Evolutionary conservation across 2,888 invertebrate genomes (phyloP).

Genomic region (Zygogramma bicolorata): DNA sequence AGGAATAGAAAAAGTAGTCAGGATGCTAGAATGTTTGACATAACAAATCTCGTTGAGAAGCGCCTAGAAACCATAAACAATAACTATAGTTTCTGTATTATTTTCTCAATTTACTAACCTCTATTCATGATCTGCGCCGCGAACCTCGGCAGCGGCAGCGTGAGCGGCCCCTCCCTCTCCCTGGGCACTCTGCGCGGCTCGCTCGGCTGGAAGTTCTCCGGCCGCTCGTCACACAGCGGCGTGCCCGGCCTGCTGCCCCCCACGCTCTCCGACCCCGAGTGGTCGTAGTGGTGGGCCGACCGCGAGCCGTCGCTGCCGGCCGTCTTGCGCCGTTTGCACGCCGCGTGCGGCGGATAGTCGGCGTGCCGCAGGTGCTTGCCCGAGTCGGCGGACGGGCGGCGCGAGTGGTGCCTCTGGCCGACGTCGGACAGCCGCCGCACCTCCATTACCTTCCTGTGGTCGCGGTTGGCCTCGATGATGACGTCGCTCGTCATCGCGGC

Average conservation of each 20-base stretch:
- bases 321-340: conserved; percentile 71
- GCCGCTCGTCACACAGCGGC: conserved; percentile 85
- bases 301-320: conserved; percentile 61
- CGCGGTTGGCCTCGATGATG: conserved; percentile 65
- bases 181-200: conserved; percentile 76
- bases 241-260: conserved; percentile 87
- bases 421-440: conserved; percentile 70
- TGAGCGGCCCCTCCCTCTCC: conserved; percentile 78
- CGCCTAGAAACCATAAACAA: too few relatives aligned
- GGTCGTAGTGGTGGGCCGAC: conserved; percentile 68
- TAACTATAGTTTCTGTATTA: too few relatives aligned
- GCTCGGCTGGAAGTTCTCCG: conserved; percentile 78
- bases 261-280: conserved; percentile 73
- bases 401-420: conserved; percentile 63
- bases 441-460: conserved; percentile 67
- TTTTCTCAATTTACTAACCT: conserved; percentile 37
- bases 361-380: conserved; percentile 41
- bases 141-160: conserved; percentile 89
- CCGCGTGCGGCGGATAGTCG: conserved; percentile 65
- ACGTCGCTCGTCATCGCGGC: conserved; percentile 60
- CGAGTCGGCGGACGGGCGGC: conserved; percentile 70
- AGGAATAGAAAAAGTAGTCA: too few relatives aligned
- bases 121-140: conserved; percentile 70
- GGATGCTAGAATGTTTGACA: too few relatives aligned
- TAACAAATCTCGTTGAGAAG: too few relatives aligned